These are phyloP conservation scores for Bembecia ichneumoniformis DNA, from an alignment of 2,888 invertebrate genomes.

Conservation along the genomic window DNA sequence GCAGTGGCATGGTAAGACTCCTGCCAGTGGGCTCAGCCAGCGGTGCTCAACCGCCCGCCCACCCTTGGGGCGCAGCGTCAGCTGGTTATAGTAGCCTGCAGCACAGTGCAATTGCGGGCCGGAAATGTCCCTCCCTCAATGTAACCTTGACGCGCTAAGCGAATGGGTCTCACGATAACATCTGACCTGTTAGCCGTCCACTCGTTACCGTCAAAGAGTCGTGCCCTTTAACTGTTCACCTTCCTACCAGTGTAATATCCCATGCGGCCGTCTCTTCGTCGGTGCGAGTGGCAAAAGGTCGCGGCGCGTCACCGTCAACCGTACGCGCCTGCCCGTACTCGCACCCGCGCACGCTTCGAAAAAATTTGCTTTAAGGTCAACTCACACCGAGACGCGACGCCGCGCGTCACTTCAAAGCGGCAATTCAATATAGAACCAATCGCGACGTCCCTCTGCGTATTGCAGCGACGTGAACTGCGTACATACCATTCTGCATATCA, in stretches of 20 bases:
- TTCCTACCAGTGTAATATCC: too few species aligned
- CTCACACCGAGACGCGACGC: not conserved
- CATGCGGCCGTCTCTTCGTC: conserved; percentile 3
- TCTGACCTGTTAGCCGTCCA: not conserved
- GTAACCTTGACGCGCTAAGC: conserved; percentile 75
- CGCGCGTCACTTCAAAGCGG: not conserved
- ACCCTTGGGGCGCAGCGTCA: conserved; percentile 62
- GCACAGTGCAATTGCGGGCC: conserved; percentile 73
- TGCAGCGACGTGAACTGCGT: too few species aligned
- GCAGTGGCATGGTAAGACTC: conserved; percentile 95
- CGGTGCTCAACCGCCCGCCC: conserved; percentile 69
- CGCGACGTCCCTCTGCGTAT: too few species aligned
- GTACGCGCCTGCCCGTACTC: too few species aligned
- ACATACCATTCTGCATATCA: not conserved
- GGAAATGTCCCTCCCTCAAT: conserved; percentile 84
- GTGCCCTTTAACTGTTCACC: too few species aligned
- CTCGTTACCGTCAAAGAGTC: not conserved
- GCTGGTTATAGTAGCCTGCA: conserved; percentile 69
- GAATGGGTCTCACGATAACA: conserved; percentile 1
- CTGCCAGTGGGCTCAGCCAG: conserved; percentile 77
- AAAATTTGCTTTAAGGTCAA: too few species aligned
- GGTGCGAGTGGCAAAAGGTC: conserved; percentile 4
- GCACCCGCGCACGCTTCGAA: too few species aligned
- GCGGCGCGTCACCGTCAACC: not conserved
- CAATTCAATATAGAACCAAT: too few species aligned